Evolutionary conservation across 1,140 invertebrate species (phyloP), one percentile per base, ranked within the genome.

Genomic region (Nymphalis io): DNA sequence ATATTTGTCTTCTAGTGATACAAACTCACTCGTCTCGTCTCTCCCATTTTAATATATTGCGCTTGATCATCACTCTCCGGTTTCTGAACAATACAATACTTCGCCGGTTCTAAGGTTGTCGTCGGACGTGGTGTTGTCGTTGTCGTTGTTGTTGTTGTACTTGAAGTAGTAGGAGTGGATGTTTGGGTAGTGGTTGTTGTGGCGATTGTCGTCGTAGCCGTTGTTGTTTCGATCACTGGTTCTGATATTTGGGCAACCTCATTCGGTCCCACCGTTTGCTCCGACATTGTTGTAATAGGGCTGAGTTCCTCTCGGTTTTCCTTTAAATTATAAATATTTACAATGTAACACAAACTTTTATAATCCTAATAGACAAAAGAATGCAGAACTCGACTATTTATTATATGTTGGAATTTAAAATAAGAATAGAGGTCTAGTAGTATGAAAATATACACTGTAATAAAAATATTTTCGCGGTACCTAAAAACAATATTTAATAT

Each of bases 71-170:
- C 89, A 44, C 84, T 91, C 63, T 95, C 95, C 23, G 95, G 94
- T 78, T 96, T 95, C 89, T 96, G 95, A 51, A 97, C 95, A 48
- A 96, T 94, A 86, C 96, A 97, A 81, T 94, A 97, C 93, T 95
- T 93, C 93, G 95, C 93, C 81, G 95, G 95, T 68, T 95, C 94
- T 72, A 94, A 79, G 1, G 95, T 95, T 55, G 94, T 95, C 46
- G 94, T 94, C 18, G 94, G 94, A 20, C 93, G 93, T 3, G 94
- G 92, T 40, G 92, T 93, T 8, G 93, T 93, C 6, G 93, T 93
- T 0, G 92, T 90, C 1, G 86, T 85, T 0, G 88, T 93, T 1
- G 92, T 92, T 0, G 89, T 87, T 1, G 87, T 87, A 0, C 85
- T 92, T 3, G 88, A 92, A 0, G 91, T 89, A 0, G 90, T 93